Conservation (phyloP, 2,797 vertebrate species). For the Pseudochirops cupreus region DNA sequence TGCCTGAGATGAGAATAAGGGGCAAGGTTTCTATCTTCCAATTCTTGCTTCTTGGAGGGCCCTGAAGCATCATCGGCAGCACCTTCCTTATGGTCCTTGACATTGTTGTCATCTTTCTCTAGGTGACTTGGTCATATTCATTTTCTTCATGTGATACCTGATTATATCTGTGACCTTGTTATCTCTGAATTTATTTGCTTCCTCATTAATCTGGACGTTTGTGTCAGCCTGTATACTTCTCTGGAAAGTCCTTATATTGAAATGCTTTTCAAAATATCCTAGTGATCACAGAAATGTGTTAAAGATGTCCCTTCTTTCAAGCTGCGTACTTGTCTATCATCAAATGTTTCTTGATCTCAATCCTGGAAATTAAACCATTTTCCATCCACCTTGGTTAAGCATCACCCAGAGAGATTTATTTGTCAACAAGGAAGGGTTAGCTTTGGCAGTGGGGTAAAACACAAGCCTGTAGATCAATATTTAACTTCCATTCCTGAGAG, state of each 20-base stretch:
- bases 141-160: background rate
- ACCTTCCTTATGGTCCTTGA: background rate
- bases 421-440: slow-evolving; percentile 63
- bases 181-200: background rate
- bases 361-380: background rate
- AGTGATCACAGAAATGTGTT: background rate
- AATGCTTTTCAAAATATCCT: background rate
- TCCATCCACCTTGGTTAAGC: background rate
- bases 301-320: background rate
- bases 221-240: background rate
- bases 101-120: background rate
- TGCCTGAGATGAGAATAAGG: background rate
- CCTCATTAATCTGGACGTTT: background rate
- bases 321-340: background rate
- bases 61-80: no score
- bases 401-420: background rate
- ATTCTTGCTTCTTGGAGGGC: background rate
- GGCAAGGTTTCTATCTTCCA: background rate
- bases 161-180: background rate
- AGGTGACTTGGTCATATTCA: background rate
- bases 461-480: slow-evolving; percentile 77
- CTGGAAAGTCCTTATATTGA: background rate
- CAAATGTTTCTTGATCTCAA: background rate
- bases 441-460: slow-evolving; percentile 71
- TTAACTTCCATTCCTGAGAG: slow-evolving; percentile 69